Evolutionary conservation across 2,113 vertebrate genomes (phyloP), one percentile per base, ranked within the genome.

Genomic region (Rhodinocichla rosea): DNA sequence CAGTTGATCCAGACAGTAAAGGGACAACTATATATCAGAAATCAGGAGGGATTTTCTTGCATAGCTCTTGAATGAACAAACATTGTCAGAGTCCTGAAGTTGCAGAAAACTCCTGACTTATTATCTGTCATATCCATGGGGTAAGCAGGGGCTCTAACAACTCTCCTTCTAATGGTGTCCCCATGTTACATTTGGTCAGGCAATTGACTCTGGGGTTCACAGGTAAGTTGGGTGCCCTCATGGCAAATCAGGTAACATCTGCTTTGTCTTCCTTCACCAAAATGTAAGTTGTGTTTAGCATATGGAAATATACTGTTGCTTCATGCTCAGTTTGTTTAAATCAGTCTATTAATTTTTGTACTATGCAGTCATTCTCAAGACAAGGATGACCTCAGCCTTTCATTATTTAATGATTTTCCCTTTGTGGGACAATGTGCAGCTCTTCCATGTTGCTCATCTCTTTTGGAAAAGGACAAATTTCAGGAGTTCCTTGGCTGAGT

Each of bases 371-470:
- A 94, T 91, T 87, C 77, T 83, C 37, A 90, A 87, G 68, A 82
- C 2, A 11, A 27, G 64, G 59, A 88, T 97, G 90, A 97, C 52
- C 90, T 96, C 95, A 94, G 64, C 68, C 62, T 68, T 89, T 62
- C 85, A 35, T 86, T 85, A 90, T 84, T 97, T 90, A 59, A 88
- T 78, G 75, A 85, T 83, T 91, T 96, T 91, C 68, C 78, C 52
- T 87, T 95, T 87, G 62, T 69, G 80, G 83, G 82, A 92, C 28
- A 80, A 76, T 1, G 10, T 56, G 81, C 69, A 70, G 42, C 93
- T 94, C 95, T 97, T 93, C 95, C 90, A 70, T 60, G 69, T 89
- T 95, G 95, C 82, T 96, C 89, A 84, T 95, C 53, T 12, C 35
- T 96, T 87, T 79, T 94, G 71, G 67, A 87, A 93, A 93, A 74